Evolutionary conservation across 2,888 invertebrate species (phyloP), one percentile per base, ranked within the genome.

Genomic region (Cerceris ruficornis): DNA sequence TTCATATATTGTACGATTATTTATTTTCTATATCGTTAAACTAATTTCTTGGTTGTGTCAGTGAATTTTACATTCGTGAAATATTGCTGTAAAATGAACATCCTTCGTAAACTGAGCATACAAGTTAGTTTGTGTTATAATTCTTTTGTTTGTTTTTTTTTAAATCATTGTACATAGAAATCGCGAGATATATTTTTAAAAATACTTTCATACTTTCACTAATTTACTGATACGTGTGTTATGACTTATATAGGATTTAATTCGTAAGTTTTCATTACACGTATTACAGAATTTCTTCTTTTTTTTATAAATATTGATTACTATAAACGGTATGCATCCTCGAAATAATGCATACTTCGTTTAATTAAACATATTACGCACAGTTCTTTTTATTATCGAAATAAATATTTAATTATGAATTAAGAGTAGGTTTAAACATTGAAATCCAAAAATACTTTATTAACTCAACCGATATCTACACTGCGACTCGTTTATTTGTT

Each of bases 1-100:
- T 28, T 28, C 28, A 28, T 28, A 28, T 28, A 1, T 28, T 28
- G 28, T 28, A 28, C 28, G 28, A 28, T 4, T 28, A 66, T 54
- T 52, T 69, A 66, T 71, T 78, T 71, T 41, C 39, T 78, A 72
- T 46, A n/a, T 67, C 67, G 70, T 43, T n/a, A 60, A 64, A 58
- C 41, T 57, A 17, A 49, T 73, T 60, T 54, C 50, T 55, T 15
- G 77, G 77, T 78, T 78, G 78, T 78, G 55, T 77, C 49, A 64
- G 42, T 71, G 65, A 59, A 65, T 46, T 28, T 65, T 71, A 28
- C 68, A 71, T 60, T 60, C 68, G 70, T 78, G 68, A 70, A 39
- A 76, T 15, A 17, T 17, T n/a, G 15, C 17, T 55, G 7, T 52
- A n/a, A n/a, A 11, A 52, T 77, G 66, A 55, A 46, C 8, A 14